Conservation (phyloP, 2,797 vertebrate species). For the Halcyon leucocephala region DNA sequence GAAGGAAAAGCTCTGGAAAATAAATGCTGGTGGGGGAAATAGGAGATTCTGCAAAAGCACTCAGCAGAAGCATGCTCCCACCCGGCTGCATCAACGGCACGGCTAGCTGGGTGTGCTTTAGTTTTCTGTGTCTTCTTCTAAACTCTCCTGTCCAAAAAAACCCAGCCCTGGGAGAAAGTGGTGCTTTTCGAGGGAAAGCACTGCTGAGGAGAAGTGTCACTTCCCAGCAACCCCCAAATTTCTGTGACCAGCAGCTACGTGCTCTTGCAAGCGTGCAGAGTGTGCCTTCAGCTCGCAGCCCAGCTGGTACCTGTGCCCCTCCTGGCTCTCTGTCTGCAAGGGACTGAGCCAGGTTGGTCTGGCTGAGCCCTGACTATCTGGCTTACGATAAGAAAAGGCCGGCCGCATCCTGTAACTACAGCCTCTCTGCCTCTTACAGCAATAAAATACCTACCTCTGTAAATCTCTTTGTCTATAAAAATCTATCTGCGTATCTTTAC, state of each 20-base stretch:
- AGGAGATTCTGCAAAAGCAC: not conserved
- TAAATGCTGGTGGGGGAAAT: not conserved
- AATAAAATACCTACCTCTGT: not conserved
- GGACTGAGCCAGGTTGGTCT: not conserved
- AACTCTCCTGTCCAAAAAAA: not conserved
- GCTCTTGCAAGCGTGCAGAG: not conserved
- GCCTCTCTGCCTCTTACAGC: not conserved
- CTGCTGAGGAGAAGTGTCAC: not conserved
- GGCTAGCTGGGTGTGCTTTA: not conserved
- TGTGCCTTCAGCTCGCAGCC: too few relatives aligned
- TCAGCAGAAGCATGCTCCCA: accelerated
- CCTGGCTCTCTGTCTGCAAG: not conserved
- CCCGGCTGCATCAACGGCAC: not conserved
- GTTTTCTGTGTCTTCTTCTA: not conserved
- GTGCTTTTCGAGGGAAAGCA: not conserved
- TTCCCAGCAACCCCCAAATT: not conserved
- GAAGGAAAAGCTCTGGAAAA: constrained; percentile 4
- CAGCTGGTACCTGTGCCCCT: not conserved
- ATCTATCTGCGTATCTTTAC: not conserved
- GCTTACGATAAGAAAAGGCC: not conserved
- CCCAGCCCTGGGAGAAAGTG: not conserved
- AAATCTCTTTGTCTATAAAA: not conserved
- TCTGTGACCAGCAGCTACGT: not conserved
- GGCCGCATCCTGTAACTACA: not conserved
- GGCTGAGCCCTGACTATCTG: not conserved